A percentile compares a stretch with the other conserved stretches of the same genome.
phyloP scores from a whole-genome alignment of 2,797 vertebrate species.

The Taenioides sp. region DNA sequence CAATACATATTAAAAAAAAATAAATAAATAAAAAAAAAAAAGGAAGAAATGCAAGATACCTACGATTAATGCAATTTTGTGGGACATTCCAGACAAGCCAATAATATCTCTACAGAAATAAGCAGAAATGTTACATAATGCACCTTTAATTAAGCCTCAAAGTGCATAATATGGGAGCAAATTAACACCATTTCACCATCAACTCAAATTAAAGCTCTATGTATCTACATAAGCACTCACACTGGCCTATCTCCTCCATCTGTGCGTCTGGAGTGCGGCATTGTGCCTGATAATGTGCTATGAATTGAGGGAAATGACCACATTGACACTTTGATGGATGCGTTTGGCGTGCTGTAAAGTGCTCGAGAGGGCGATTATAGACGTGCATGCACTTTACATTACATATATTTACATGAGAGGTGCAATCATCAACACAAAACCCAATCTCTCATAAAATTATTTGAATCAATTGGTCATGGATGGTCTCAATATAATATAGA shows the following conservation, averaged over 20 bases:
- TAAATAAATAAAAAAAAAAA: too few species aligned
- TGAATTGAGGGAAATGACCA: slow-evolving; percentile 3
- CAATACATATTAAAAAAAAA: too few species aligned
- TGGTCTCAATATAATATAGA: neutral
- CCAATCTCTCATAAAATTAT: neutral
- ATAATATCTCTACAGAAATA: too few species aligned
- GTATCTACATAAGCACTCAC: neutral
- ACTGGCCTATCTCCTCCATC: neutral
- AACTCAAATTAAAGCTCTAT: neutral
- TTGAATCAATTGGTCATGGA: neutral
- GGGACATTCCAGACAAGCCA: too few species aligned
- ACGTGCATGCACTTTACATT: neutral
- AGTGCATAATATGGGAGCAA: neutral
- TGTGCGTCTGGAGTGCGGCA: neutral
- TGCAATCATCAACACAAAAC: neutral
- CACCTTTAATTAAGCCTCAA: too few species aligned
- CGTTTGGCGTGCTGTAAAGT: neutral
- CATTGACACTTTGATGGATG: slow-evolving; percentile 20
- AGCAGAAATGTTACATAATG: too few species aligned
- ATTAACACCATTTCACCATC: neutral
- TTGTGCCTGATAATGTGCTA: slow-evolving; percentile 14
- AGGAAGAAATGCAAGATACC: too few species aligned
- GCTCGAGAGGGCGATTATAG: neutral
- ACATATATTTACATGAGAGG: neutral
- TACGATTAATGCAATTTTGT: too few species aligned